Percentiles rank a stretch among this genome's conserved stretches.
Evolutionary conservation across 2,113 vertebrate species (phyloP).

Genomic region (Nothocercus nigrocapillus): DNA sequence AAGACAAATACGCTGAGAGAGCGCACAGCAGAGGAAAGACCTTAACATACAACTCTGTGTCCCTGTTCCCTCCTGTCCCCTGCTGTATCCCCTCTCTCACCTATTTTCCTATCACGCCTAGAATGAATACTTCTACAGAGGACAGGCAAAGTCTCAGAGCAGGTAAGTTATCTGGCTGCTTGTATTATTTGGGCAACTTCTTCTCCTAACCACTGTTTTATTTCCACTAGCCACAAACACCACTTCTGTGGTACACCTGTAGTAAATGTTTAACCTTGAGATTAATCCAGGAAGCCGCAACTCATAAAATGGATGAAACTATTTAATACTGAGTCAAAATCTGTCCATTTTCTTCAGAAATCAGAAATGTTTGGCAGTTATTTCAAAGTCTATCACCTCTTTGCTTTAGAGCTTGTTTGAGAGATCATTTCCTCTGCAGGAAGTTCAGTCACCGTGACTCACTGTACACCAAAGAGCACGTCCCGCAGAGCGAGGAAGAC

Average conservation of each 20-base stretch:
- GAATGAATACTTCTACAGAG: neutral
- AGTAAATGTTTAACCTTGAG: neutral
- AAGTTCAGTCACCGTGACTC: slow-evolving; percentile 41
- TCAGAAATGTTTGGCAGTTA: neutral
- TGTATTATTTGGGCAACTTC: neutral
- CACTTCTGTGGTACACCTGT: neutral
- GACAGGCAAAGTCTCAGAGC: neutral
- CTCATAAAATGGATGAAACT: neutral
- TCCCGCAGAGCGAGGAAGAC: neutral
- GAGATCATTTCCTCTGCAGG: slow-evolving; percentile 38
- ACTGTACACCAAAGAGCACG: neutral
- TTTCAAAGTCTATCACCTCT: neutral
- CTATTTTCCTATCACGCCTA: neutral
- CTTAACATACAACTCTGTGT: neutral
- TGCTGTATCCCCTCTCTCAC: neutral
- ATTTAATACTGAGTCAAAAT: neutral
- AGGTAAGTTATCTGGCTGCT: neutral
- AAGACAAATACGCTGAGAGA: neutral
- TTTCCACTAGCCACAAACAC: neutral
- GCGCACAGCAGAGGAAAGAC: neutral
- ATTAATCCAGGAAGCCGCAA: neutral
- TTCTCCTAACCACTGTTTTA: neutral
- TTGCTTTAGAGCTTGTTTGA: neutral
- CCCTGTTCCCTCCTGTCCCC: no score
- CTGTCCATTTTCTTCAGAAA: neutral